Percentiles rank a stretch among this genome's conserved stretches.
These are phyloP conservation scores for Asobara japonica DNA, from an alignment of 1,140 invertebrate species.

Conservation along the genomic window DNA sequence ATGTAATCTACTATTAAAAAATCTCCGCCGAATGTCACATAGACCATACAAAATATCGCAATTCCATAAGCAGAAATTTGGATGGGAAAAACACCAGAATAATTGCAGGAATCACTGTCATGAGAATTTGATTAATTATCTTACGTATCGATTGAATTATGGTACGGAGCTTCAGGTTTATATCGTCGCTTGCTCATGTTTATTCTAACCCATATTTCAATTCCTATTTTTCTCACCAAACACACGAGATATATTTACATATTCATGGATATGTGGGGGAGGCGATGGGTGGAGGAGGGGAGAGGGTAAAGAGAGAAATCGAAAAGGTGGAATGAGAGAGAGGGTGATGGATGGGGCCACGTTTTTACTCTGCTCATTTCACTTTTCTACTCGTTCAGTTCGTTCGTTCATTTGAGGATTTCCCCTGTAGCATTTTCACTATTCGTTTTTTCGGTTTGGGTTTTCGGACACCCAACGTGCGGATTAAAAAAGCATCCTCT, in stretches of 20 bases:
- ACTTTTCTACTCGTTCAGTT: slow-evolving; percentile 12
- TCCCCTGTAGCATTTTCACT: slow-evolving; percentile 2
- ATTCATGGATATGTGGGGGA: background rate
- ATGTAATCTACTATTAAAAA: no score
- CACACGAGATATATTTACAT: background rate
- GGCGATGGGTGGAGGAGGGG: no score
- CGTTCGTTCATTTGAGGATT: background rate
- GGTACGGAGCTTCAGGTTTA: no score
- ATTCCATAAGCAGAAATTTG: no score
- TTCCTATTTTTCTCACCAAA: background rate
- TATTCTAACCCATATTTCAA: background rate
- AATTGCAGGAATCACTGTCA: no score
- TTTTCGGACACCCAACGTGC: slow-evolving; percentile 18
- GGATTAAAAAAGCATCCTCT: slow-evolving; percentile 28
- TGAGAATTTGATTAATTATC: no score
- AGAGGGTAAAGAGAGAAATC: slow-evolving; percentile 8
- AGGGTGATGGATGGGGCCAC: background rate
- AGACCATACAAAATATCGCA: no score
- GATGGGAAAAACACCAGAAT: no score
- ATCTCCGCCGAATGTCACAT: no score
- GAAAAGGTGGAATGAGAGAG: background rate
- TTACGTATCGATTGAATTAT: no score
- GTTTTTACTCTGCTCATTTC: slow-evolving; percentile 12
- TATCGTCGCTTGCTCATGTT: background rate
- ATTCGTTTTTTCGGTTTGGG: background rate